phyloP scores from a whole-genome alignment of 2,113 vertebrate genomes.

The Aphyosemion australe region DNA sequence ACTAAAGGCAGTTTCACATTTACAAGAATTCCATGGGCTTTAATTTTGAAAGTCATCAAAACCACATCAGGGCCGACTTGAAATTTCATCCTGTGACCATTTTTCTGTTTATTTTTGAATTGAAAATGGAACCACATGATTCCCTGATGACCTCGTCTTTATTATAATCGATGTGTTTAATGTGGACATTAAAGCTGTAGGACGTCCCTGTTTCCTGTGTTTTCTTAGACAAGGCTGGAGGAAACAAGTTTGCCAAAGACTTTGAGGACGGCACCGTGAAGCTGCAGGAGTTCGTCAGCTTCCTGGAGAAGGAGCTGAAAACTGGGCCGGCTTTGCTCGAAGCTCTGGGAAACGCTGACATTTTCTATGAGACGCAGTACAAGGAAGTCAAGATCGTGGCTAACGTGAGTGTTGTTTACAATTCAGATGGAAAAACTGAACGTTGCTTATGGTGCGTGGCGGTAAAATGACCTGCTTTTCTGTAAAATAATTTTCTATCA shows the following conservation, averaged over 20 bases:
- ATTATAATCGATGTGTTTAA: no score
- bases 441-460: neutral
- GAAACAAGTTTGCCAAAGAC: conserved; percentile 96
- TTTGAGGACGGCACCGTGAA: conserved; percentile 95
- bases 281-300: conserved; percentile 92
- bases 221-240: conserved; percentile 91
- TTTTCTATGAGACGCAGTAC: conserved; percentile 98
- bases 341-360: conserved; percentile 91
- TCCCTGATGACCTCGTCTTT: no score
- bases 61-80: no score
- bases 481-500: no score
- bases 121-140: no score
- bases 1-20: no score
- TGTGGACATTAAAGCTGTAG: no score
- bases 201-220: neutral
- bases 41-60: no score
- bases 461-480: no score
- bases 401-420: conserved; percentile 84
- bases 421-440: neutral
- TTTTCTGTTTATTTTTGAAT: no score
- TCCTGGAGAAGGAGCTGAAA: conserved; percentile 91
- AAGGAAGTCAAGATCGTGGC: conserved; percentile 98
- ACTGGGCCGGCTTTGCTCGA: conserved; percentile 88
- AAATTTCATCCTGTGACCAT: no score
- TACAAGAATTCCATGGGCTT: no score